A percentile compares a stretch with the other conserved stretches of the same genome.
phyloP scores from a whole-genome alignment of 1,140 invertebrate genomes.

The Rhyacophila brunnea region DNA sequence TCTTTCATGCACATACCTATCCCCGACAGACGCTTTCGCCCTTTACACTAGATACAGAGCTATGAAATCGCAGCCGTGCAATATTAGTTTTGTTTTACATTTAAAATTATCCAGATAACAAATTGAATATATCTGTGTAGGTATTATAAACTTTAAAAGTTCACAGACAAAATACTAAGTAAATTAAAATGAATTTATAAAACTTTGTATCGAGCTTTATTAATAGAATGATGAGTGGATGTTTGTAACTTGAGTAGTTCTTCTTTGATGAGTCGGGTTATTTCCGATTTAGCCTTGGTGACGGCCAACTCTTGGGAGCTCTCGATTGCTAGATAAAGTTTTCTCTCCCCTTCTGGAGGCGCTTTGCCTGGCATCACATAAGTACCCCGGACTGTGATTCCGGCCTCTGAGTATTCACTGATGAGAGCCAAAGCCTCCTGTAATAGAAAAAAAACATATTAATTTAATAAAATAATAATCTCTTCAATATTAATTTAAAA shows the following conservation, averaged over 20 bases:
- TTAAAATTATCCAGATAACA: no score
- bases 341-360: conserved; percentile 91
- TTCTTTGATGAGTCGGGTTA: conserved; percentile 96
- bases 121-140: no score
- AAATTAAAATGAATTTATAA: conserved; percentile 56
- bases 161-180: no score
- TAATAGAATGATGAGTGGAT: conserved; percentile 81
- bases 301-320: conserved; percentile 96
- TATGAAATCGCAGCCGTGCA: no score
- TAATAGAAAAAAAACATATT: conserved; percentile 8
- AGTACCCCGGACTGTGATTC: conserved; percentile 97
- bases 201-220: conserved; percentile 94
- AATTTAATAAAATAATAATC: no score
- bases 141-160: no score
- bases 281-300: conserved; percentile 97
- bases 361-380: conserved; percentile 89
- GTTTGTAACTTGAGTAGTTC: conserved; percentile 92
- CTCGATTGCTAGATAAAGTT: conserved; percentile 98
- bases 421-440: conserved; percentile 97
- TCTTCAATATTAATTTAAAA: no score
- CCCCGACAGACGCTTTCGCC: no score
- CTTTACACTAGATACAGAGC: no score
- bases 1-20: no score
- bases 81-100: no score
- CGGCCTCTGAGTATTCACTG: conserved; percentile 98